Evolutionary conservation across 1,140 invertebrate species (phyloP).

Genomic region (Papilio polytes): DNA sequence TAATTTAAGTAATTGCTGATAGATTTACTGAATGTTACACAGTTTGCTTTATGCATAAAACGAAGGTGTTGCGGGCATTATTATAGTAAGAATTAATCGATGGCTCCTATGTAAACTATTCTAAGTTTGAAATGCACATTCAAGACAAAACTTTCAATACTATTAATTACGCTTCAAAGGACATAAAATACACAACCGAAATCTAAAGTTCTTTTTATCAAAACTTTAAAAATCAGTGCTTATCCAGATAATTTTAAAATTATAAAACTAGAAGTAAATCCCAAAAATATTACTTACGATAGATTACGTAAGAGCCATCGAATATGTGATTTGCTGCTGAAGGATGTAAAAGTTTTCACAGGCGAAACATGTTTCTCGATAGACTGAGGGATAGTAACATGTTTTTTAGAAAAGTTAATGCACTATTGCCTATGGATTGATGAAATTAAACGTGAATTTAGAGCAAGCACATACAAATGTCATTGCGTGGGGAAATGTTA

Average conservation of each 20-base stretch:
- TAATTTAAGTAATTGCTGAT: conserved; percentile 59
- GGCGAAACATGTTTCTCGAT: not conserved
- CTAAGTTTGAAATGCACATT: too few species aligned
- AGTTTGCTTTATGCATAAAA: conserved; percentile 43
- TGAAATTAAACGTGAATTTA: not conserved
- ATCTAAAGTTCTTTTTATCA: too few species aligned
- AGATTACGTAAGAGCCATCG: too few species aligned
- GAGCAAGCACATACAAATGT: not conserved
- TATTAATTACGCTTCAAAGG: too few species aligned
- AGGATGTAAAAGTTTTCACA: too few species aligned
- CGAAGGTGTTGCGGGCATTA: conserved; percentile 39
- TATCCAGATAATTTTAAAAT: too few species aligned
- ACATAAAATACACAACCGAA: too few species aligned
- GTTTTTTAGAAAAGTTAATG: not conserved
- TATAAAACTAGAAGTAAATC: too few species aligned
- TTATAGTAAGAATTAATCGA: conserved; percentile 18
- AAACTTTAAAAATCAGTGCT: too few species aligned
- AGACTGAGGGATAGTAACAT: not conserved
- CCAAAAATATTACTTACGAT: too few species aligned
- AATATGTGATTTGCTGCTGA: not conserved
- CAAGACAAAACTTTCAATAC: too few species aligned
- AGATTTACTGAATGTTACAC: conserved; percentile 39
- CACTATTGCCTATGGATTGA: not conserved
- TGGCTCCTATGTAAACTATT: too few species aligned
- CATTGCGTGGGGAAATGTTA: not conserved